phyloP scores from a whole-genome alignment of 64 coral and sea anemone species.

The Pocillopora damicornis region DNA sequence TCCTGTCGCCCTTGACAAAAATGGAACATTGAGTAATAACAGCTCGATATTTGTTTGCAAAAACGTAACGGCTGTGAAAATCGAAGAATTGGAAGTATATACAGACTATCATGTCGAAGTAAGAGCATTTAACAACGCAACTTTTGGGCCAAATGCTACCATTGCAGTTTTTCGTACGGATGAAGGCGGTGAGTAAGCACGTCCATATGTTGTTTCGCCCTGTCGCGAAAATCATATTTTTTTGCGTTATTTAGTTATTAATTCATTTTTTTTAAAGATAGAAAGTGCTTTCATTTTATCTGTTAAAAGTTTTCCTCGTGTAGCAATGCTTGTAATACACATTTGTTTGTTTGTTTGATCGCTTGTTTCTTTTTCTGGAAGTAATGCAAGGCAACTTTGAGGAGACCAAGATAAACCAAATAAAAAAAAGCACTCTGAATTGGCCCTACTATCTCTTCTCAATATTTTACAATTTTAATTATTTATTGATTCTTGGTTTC shows the following conservation, averaged over 20 bases:
- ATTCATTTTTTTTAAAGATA: neutral
- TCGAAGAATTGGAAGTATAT: neutral
- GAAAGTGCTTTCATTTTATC: too few species aligned
- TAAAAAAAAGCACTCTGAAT: too few species aligned
- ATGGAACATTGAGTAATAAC: too few species aligned
- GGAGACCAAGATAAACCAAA: too few species aligned
- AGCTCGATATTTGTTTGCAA: constrained; percentile 10
- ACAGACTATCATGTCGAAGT: constrained; percentile 10
- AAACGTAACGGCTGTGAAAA: neutral
- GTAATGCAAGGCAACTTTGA: too few species aligned
- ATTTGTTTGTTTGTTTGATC: too few species aligned
- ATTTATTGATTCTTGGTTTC: neutral
- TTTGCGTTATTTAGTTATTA: neutral
- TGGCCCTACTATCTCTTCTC: too few species aligned
- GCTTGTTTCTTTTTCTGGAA: too few species aligned
- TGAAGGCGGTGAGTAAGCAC: neutral
- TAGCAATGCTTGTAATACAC: too few species aligned
- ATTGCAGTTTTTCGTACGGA: neutral
- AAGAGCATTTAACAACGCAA: neutral
- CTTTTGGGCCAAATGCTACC: neutral
- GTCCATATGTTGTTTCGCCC: too few species aligned
- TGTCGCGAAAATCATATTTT: too few species aligned
- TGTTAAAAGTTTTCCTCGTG: too few species aligned
- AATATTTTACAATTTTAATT: neutral
- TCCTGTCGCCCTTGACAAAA: neutral